These are phyloP conservation scores for Coreoperca whiteheadi DNA, from an alignment of 2,113 vertebrate genomes.

Conservation along the genomic window DNA sequence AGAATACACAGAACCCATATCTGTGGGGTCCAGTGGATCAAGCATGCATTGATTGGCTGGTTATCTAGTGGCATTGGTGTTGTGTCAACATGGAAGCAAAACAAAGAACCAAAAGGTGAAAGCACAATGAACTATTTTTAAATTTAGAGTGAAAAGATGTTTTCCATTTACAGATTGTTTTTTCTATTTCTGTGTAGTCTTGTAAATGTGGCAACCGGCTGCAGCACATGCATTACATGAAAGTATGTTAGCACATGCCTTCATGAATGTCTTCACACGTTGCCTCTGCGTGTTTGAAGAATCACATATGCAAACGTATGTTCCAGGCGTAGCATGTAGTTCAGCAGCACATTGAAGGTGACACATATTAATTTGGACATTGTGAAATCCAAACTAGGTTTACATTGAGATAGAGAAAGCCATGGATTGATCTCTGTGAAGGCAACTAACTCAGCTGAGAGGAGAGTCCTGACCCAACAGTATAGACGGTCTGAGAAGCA, in stretches of 20 bases:
- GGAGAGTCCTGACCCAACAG: conserved; percentile 23
- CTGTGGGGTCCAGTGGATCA: not conserved
- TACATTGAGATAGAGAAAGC: not conserved
- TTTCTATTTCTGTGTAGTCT: not conserved
- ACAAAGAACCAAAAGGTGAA: not conserved
- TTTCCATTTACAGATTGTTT: not conserved
- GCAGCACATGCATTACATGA: conserved; percentile 51
- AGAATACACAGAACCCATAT: not conserved
- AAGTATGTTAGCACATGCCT: conserved; percentile 34
- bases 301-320: conserved; percentile 20
- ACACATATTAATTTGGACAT: not conserved
- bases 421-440: not conserved
- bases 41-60: not conserved
- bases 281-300: conserved; percentile 25
- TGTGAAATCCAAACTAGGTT: conserved; percentile 27
- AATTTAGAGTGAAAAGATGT: not conserved
- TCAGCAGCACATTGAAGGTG: conserved; percentile 8
- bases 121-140: conserved; percentile 8
- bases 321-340: conserved; percentile 8
- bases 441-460: conserved; percentile 17
- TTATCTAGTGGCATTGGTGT: not conserved
- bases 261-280: conserved; percentile 12
- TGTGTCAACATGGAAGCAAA: not conserved
- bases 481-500: conserved; percentile 59
- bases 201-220: conserved; percentile 22